Conservation (phyloP, 1,140 invertebrate species). For the Atopsyche davidsoni region DNA sequence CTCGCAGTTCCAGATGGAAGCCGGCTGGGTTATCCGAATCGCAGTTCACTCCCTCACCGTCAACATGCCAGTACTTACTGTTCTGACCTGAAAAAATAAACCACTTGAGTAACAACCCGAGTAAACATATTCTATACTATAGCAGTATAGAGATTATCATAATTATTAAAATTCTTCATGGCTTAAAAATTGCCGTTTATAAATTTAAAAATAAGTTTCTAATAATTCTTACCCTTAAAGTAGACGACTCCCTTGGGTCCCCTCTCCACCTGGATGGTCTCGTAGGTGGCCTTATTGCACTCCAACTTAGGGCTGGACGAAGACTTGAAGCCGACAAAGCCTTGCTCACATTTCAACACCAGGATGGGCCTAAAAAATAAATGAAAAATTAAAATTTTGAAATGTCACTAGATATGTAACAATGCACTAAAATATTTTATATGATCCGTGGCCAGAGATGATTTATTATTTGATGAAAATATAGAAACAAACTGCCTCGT, state of each 20-base stretch:
- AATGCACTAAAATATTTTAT: conserved; percentile 5
- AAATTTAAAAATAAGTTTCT: too few relatives aligned
- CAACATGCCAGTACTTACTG: conserved; percentile 89
- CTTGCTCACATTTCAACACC: conserved; percentile 91
- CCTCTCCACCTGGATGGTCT: conserved; percentile 85
- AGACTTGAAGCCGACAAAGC: conserved; percentile 90
- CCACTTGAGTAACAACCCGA: neutral
- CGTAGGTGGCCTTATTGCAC: conserved; percentile 93
- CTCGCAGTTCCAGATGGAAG: conserved; percentile 88
- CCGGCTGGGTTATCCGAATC: conserved; percentile 80
- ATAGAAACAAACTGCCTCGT: too few relatives aligned
- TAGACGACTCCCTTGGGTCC: conserved; percentile 84
- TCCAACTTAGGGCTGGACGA: conserved; percentile 74
- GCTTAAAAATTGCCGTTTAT: too few relatives aligned
- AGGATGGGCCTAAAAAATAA: conserved; percentile 69
- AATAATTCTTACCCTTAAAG: conserved; percentile 73
- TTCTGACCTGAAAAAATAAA: conserved; percentile 65
- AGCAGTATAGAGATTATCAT: too few relatives aligned
- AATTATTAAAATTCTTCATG: too few relatives aligned
- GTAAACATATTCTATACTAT: too few relatives aligned
- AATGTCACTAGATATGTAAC: too few relatives aligned
- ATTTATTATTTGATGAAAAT: too few relatives aligned
- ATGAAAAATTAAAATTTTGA: too few relatives aligned
- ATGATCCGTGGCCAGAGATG: conserved; percentile 1
- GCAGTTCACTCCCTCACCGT: conserved; percentile 79